Evolutionary conservation across 2,113 vertebrate genomes (phyloP).

Genomic region (Trogon surrucura): DNA sequence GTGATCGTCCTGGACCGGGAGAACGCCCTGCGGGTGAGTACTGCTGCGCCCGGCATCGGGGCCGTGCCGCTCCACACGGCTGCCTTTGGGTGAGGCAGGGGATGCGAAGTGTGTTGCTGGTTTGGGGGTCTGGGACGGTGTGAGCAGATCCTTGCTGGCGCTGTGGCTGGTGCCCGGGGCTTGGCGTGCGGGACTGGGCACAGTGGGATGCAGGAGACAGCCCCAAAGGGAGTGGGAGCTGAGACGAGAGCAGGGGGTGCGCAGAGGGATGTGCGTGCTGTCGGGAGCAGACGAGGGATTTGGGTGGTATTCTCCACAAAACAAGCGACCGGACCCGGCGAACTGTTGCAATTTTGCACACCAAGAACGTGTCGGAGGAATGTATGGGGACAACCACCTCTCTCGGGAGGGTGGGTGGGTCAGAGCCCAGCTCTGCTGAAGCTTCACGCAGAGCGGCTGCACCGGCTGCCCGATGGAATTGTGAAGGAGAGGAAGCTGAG

Average conservation of each 20-base stretch:
- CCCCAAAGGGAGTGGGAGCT: not conserved
- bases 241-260: not conserved
- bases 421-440: not conserved
- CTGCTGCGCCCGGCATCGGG: rapidly evolving
- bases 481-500: not conserved
- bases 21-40: slow-evolving; percentile 42
- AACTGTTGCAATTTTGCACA: rapidly evolving
- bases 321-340: rapidly evolving
- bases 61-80: rapidly evolving
- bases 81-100: rapidly evolving
- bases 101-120: rapidly evolving
- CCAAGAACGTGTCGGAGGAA: rapidly evolving
- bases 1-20: slow-evolving; percentile 60
- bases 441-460: not conserved
- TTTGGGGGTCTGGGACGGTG: rapidly evolving
- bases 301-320: not conserved
- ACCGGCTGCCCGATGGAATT: rapidly evolving
- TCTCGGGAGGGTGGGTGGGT: rapidly evolving
- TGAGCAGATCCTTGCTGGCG: not conserved
- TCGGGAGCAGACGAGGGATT: not conserved
- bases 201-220: not conserved
- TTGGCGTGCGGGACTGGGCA: not conserved
- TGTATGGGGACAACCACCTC: not conserved
- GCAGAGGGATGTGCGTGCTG: rapidly evolving
- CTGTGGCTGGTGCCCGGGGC: not conserved